Base-by-base conservation (phyloP, 2,888 invertebrate genomes). In the Vesta saturnalis region DNA sequence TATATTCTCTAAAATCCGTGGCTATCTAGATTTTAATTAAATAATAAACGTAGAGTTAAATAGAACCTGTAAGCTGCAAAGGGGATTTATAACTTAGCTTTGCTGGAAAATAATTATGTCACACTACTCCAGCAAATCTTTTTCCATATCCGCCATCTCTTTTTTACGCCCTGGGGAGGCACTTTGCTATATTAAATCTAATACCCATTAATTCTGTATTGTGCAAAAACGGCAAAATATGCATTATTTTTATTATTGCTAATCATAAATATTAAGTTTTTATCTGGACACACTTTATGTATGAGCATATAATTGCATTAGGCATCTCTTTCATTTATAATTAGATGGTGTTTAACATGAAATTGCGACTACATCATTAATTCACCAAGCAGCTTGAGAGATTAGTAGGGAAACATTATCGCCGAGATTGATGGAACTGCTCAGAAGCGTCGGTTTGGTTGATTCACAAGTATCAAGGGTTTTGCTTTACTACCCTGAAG, bases 141-240 rank as follows among this genome's bases (percentile, higher is more conserved):
- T 67, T 66, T 62, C 58, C 18, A 39, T 39, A 56, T 46, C 62
- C 63, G 46, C 39, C 67, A 30, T 47, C 35, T 49, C 52, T 58
- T 67, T 67, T 67, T 67, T 67, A 63, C 39, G 12, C 63, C 54
- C 54, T 39, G n/a, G n/a, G 46, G 39, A 55, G 55, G 59, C 46
- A 46, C 39, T 59, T 10, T 22, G 59, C 67, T 59, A 67, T 67
- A 67, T 67, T 67, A 67, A 67, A 67, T 67, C 63, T 67, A 67
- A 67, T 67, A 60, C 67, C 67, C 46, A 67, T 67, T 67, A 67
- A 67, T 67, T 67, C 59, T 63, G 67, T 59, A 62, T 67, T 67
- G 63, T 67, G 63, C 63, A 67, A 67, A 67, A 67, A 63, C 67
- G 55, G 63, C 63, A 63, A 63, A 60, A 59, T 60, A 46, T 54